Evolutionary conservation across 2,797 vertebrate species (phyloP).

Genomic region (Eulemur rubriventer): DNA sequence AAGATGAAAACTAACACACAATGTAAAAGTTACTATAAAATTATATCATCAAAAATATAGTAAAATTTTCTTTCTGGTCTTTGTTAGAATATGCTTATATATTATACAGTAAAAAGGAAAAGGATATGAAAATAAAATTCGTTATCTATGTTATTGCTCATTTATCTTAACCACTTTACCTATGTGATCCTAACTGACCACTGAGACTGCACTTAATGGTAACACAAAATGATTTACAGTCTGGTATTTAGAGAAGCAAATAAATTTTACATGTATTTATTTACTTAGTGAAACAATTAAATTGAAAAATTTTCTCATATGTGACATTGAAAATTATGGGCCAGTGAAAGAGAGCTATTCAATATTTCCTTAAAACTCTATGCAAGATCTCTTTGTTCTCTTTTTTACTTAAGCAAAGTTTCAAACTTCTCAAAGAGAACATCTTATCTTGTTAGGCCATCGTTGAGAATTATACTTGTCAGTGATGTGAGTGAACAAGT

Average conservation of each 20-base stretch:
- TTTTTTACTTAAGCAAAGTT: conserved; percentile 16
- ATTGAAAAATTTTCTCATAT: background rate
- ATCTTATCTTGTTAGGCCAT: background rate
- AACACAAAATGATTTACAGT: background rate
- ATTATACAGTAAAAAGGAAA: background rate
- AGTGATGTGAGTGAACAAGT: conserved; percentile 9
- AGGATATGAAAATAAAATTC: background rate
- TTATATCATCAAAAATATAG: background rate
- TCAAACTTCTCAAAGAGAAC: conserved; percentile 16
- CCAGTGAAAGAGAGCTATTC: background rate
- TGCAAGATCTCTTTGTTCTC: background rate
- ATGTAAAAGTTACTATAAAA: background rate
- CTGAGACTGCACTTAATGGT: background rate
- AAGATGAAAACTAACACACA: background rate
- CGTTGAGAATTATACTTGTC: conserved; percentile 47
- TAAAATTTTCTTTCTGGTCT: background rate
- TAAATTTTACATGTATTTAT: background rate
- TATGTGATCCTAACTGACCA: background rate
- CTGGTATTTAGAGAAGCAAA: background rate
- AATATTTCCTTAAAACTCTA: background rate
- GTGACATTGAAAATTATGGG: background rate
- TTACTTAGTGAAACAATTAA: background rate
- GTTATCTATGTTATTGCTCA: background rate
- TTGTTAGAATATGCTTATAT: background rate
- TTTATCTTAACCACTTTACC: background rate